Evolutionary conservation across 2,113 vertebrate species (phyloP), one percentile per base, ranked within the genome.

Genomic region (Phyllostomus discolor): DNA sequence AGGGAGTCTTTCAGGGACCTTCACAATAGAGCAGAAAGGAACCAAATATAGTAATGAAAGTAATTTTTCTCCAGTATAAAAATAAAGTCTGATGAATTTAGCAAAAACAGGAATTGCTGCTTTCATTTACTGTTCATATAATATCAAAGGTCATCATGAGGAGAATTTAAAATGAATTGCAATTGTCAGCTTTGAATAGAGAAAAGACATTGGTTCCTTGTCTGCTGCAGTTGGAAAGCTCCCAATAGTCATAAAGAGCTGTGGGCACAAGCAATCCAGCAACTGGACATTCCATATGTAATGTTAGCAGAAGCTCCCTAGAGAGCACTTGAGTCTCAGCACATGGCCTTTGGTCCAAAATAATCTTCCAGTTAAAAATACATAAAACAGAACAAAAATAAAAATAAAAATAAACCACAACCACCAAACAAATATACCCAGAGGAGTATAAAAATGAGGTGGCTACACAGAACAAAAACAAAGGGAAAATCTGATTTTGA

Each of bases 341-440:
- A 82, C 33, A 57, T 46, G 62, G 10, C 22, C 86, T 57, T 90
- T 15, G 66, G 43, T 90, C 20, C 2, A 5, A 95, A 96, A 88
- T 86, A 96, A 87, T 64, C 2, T 79, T 17, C 38, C 11, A 87
- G 52, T 66, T 94, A 91, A 87, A 91, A 91, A 91, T 69, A 89
- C 12, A 50, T 54, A 82, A 86, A 94, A 69, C 3, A 38, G 26
- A 48, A 38, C 0, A 38, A 33, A 73, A 78, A 11, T 2, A 8
- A 43, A 35, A 14, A 31, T 12, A 9, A 57, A 26, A 69, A 73
- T 7, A 73, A 2, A 12, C 12, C n/a, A 46, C 7, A 26, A 70
- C 20, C 62, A 48, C 24, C 81, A 54, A 85, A 33, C n/a, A 87
- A 93, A 80, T 69, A 72, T n/a, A 75, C 50, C 19, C 26, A 70